Evolutionary conservation across 1,140 invertebrate genomes (phyloP), one percentile per base, ranked within the genome.

Genomic region (Drosophila paulistorum): DNA sequence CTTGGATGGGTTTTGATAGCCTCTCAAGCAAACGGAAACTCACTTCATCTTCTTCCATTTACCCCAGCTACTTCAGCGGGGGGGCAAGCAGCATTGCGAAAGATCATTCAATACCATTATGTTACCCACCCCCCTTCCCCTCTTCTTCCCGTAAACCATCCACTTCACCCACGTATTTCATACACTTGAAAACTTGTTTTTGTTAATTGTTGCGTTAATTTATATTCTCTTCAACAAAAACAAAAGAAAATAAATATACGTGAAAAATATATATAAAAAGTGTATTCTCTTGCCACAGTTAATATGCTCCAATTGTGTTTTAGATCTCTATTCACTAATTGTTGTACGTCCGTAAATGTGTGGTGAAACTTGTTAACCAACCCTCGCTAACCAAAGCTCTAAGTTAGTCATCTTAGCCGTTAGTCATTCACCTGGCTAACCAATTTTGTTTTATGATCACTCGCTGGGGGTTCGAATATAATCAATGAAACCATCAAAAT

Each of bases 121-220:
- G 64, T 23, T 26, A 26, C 61, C 72, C 74, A 11, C 11, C 14
- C 4, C 3, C 10, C 17, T 6, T 39, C 10, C 11, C 10, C 11
- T 37, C 35, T 3, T 11, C 35, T 10, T 37, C 35, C 2, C 2
- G 9, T 37, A 2, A 30, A 30, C 10, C 9, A 9, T 9, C 37
- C 11, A 11, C 69, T 66, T 58, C 61, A 72, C 75, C 35, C 48
- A 3, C 7, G 2, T 11, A 10, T 11, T 2, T 0, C 9, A 5
- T 3, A 20, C 45, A 48, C 45, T 39, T 42, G 5, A 64, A 72
- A 76, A 77, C 69, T 65, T 51, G 83, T 79, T 72, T 30, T 39
- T 61, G 65, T 84, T 77, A 86, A 84, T 78, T 82, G 79, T 64
- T 62, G 60, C 54, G 59, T 76, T 82, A 65, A 85, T 86, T 85